Conservation (phyloP, 1,140 invertebrate genomes). For the Notospermus geniculatus region DNA sequence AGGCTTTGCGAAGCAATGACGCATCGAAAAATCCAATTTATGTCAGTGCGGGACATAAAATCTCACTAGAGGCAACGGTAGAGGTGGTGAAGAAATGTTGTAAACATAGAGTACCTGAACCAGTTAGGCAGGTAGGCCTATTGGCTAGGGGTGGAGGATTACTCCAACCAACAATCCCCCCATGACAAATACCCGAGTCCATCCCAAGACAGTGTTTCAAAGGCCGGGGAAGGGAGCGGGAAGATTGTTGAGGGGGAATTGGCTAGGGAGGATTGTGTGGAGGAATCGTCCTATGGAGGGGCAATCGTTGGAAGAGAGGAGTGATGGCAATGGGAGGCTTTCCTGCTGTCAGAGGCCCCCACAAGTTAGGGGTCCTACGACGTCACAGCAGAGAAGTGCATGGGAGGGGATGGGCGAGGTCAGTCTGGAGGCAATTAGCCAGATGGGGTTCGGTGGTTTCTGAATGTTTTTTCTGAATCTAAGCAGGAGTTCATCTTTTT, state of each 20-base stretch:
- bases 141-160: not conserved
- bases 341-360: not conserved
- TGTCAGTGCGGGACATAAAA: slow-evolving; percentile 57
- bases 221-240: not conserved
- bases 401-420: too few relatives aligned
- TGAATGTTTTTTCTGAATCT: not conserved
- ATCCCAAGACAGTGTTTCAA: not conserved
- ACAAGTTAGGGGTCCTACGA: not conserved
- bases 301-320: not conserved
- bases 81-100: slow-evolving; percentile 50
- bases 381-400: not conserved
- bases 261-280: not conserved
- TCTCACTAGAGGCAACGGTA: slow-evolving; percentile 53
- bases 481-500: slow-evolving; percentile 16
- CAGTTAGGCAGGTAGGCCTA: slow-evolving; percentile 50
- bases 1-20: slow-evolving; percentile 42
- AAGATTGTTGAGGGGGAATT: too few relatives aligned
- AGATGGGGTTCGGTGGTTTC: not conserved
- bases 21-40: slow-evolving; percentile 54
- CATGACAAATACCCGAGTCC: not conserved
- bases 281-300: not conserved
- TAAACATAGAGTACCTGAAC: slow-evolving; percentile 57
- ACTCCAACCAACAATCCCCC: not conserved
- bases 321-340: slow-evolving; percentile 6
- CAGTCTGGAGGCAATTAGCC: too few relatives aligned